A percentile compares a stretch with the other conserved stretches of the same genome.
phyloP scores from a whole-genome alignment of 92 coral and sea anemone species.

The Paragorgia papillata region DNA sequence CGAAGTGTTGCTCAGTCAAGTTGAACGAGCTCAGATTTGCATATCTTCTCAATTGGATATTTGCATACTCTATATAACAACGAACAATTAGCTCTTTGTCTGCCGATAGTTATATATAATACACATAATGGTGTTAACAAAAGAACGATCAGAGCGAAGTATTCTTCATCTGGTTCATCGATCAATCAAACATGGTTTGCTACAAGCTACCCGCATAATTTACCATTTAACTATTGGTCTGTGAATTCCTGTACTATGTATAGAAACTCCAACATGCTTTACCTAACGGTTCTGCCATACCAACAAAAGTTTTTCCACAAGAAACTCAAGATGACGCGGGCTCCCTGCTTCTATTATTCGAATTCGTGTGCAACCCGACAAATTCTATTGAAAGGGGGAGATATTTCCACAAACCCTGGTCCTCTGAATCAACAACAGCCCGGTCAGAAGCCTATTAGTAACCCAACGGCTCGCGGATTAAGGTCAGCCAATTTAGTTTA shows the following conservation, averaged over 20 bases:
- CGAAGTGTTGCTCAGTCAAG: background rate
- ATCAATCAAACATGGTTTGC: no score
- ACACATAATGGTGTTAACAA: background rate
- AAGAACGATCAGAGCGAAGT: no score
- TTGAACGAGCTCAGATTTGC: slow-evolving; percentile 16
- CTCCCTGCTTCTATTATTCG: slow-evolving; percentile 9
- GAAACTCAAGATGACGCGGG: slow-evolving; percentile 12
- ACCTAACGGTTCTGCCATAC: no score
- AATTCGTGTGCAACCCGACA: slow-evolving; percentile 17
- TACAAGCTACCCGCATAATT: no score
- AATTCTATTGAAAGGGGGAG: slow-evolving; percentile 26
- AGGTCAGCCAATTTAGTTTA: no score
- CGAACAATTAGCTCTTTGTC: slow-evolving; percentile 22
- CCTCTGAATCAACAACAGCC: slow-evolving; percentile 19
- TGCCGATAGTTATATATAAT: slow-evolving; percentile 14
- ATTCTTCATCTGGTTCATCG: no score
- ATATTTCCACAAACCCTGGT: slow-evolving; percentile 21
- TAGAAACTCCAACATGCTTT: no score
- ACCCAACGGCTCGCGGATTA: no score
- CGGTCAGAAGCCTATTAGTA: slow-evolving; percentile 18
- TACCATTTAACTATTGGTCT: no score
- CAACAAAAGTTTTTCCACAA: slow-evolving; percentile 14
- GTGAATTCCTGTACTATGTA: no score
- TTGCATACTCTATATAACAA: slow-evolving; percentile 8
- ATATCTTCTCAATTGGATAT: background rate